Evolutionary conservation across 2,113 vertebrate genomes (phyloP).

Genomic region (Sander vitreus): DNA sequence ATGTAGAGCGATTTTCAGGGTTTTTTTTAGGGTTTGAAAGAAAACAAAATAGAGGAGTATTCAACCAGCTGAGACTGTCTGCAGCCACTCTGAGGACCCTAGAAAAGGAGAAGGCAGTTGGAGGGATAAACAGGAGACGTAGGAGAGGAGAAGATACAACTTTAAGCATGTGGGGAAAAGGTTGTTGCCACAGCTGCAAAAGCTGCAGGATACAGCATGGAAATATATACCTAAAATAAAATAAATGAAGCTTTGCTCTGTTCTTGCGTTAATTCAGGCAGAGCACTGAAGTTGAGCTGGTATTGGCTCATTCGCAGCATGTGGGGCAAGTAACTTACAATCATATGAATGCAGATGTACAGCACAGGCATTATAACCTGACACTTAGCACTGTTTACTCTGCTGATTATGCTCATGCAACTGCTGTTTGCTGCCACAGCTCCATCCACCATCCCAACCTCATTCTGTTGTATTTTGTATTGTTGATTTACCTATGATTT

Average conservation of each 20-base stretch:
- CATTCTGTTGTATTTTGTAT: no score
- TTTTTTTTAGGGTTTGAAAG: slow-evolving; percentile 5
- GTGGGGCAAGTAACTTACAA: neutral
- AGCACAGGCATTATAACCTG: neutral
- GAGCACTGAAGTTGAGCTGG: no score
- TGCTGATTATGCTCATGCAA: neutral
- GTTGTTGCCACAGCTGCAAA: neutral
- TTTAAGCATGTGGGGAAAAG: neutral
- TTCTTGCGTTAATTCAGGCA: no score
- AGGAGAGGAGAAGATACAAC: neutral
- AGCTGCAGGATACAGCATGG: neutral
- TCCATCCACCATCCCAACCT: neutral
- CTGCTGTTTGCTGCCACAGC: neutral
- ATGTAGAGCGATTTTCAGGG: neutral
- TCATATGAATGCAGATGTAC: neutral
- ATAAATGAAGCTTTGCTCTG: neutral
- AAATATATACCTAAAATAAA: neutral
- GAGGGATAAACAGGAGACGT: neutral
- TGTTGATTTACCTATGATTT: neutral
- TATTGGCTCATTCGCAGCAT: no score
- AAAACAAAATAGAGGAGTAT: neutral
- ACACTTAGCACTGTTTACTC: neutral
- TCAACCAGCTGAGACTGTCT: slow-evolving; percentile 15
- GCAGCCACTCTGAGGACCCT: neutral
- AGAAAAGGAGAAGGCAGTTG: neutral